A percentile compares a stretch with the other conserved stretches of the same genome.
Evolutionary conservation across 2,888 invertebrate species (phyloP).

Genomic region (Trypoxylon attenuatum): DNA sequence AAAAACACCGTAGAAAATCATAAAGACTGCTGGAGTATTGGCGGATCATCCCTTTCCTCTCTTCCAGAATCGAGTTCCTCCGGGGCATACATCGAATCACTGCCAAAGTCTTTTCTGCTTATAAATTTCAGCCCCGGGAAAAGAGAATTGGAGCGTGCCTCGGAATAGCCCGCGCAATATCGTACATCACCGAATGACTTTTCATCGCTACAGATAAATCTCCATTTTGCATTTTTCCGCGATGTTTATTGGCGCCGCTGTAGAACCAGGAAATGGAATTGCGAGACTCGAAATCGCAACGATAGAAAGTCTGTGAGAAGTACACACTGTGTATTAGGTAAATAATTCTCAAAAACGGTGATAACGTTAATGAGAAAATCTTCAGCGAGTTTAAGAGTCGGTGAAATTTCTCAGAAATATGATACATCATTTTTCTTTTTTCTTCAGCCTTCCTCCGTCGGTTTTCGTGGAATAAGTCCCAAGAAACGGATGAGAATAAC

Average conservation of each 20-base stretch:
- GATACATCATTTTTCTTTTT: no score
- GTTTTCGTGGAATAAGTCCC: neutral
- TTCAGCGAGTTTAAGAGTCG: no score
- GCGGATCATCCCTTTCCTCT: constrained; percentile 36
- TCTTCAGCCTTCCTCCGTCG: no score
- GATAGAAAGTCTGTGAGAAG: no score
- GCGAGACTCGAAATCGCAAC: no score
- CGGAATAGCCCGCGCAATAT: no score
- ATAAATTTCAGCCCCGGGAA: constrained; percentile 8
- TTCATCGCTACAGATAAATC: neutral
- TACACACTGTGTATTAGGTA: no score
- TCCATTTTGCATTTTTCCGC: neutral
- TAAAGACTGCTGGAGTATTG: constrained; percentile 24
- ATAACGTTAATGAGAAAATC: no score
- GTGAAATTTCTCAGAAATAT: no score
- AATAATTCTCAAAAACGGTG: no score
- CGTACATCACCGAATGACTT: constrained; percentile 10
- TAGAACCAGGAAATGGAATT: no score
- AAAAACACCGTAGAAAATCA: constrained; percentile 39
- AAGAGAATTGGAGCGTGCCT: neutral
- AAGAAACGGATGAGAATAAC: neutral
- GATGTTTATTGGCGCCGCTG: neutral
- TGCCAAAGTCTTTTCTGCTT: constrained; percentile 15
- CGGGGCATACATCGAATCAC: neutral
- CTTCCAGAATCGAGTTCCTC: constrained; percentile 11